phyloP scores from a whole-genome alignment of 2,888 invertebrate species.

The Melanostoma scalare region DNA sequence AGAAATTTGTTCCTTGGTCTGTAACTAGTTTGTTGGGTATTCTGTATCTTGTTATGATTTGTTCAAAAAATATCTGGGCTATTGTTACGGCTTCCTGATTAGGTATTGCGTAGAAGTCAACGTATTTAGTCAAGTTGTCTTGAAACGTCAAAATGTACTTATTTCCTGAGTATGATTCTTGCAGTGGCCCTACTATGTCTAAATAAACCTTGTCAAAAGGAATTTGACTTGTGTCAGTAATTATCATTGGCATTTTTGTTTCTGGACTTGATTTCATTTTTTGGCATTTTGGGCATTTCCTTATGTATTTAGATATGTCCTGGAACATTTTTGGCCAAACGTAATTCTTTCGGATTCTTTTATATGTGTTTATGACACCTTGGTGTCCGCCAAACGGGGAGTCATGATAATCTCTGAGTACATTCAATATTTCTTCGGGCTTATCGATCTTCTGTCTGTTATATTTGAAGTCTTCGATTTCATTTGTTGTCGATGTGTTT shows the following conservation, averaged over 20 bases:
- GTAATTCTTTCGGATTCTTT: neutral
- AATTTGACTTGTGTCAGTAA: neutral
- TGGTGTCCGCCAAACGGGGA: neutral
- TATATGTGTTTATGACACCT: neutral
- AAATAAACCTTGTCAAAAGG: neutral
- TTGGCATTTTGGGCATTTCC: neutral
- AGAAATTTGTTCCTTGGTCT: conserved; percentile 14
- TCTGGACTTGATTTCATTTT: neutral
- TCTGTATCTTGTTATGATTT: neutral
- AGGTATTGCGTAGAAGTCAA: neutral
- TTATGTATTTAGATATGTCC: neutral
- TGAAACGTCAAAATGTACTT: neutral
- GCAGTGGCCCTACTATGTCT: neutral
- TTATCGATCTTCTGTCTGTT: neutral
- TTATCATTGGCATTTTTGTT: neutral
- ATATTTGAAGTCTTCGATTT: neutral
- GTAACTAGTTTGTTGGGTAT: neutral
- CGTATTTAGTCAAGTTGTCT: too few species aligned
- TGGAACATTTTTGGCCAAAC: neutral
- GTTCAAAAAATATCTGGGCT: conserved; percentile 6
- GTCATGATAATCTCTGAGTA: neutral
- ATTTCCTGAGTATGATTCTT: neutral
- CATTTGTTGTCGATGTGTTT: neutral
- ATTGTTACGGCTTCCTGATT: neutral
- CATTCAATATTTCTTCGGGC: neutral